Evolutionary conservation across 2,113 vertebrate species (phyloP).

Genomic region (Crocuta crocuta): DNA sequence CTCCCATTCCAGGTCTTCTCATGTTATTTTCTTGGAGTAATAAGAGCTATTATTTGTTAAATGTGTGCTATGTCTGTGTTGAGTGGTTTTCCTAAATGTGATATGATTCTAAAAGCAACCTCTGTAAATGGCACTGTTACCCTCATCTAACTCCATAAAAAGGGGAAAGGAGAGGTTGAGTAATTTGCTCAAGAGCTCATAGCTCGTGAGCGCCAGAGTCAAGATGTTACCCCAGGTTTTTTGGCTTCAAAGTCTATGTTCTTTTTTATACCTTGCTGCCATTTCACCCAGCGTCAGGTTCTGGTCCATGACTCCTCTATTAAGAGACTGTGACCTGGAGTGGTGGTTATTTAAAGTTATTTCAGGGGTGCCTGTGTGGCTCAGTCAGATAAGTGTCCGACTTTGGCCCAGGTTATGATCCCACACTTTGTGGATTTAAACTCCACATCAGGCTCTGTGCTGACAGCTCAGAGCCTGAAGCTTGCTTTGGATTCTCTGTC

Average conservation of each 20-base stretch:
- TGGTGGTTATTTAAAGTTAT: neutral
- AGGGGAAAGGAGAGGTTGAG: neutral
- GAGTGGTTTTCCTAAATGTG: neutral
- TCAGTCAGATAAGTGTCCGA: too few species aligned
- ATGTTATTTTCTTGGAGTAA: neutral
- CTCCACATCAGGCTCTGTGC: too few species aligned
- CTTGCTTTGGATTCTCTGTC: too few species aligned
- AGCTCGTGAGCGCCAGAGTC: neutral
- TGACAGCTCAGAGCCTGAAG: too few species aligned
- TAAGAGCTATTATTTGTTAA: neutral
- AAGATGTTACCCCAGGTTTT: neutral
- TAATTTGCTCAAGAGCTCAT: neutral
- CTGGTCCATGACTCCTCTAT: neutral
- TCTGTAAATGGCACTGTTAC: neutral
- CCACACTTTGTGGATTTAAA: too few species aligned
- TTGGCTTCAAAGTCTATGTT: neutral
- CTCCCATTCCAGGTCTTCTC: neutral
- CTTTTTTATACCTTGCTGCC: neutral
- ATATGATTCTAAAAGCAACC: constrained; percentile 5
- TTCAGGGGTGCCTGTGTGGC: neutral
- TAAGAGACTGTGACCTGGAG: neutral
- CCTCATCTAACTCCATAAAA: neutral
- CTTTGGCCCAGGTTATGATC: too few species aligned
- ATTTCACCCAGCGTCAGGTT: too few species aligned
- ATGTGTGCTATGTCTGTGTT: neutral